Conservation (phyloP, 2,888 invertebrate genomes). For the Eustalomyia histrio region DNA sequence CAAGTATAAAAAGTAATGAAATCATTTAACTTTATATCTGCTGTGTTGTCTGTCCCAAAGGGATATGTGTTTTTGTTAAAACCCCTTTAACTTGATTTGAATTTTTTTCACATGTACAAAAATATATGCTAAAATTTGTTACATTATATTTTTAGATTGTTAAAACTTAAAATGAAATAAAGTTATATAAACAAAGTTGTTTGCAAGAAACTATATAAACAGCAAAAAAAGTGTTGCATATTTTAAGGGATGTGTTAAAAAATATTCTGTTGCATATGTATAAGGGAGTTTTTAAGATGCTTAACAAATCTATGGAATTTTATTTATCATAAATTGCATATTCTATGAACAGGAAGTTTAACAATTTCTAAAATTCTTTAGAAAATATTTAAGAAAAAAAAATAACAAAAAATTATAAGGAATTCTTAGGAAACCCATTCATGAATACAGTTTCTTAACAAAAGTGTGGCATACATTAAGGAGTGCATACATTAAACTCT, state of each 20-base stretch:
- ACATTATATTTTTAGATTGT: neutral
- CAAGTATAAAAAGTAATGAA: neutral
- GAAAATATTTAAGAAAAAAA: neutral
- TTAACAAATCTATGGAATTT: constrained; percentile 15
- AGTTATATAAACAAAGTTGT: neutral
- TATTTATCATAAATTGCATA: constrained; percentile 12
- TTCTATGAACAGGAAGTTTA: neutral
- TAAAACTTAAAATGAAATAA: neutral
- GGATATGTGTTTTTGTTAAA: neutral
- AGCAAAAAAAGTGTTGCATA: neutral
- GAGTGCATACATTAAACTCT: no score
- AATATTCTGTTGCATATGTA: neutral
- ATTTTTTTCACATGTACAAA: neutral
- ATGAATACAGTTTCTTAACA: no score
- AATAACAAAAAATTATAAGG: neutral
- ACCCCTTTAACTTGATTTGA: neutral
- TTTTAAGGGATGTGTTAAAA: neutral
- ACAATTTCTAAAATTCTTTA: neutral
- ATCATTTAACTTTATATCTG: neutral
- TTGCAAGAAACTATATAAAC: neutral
- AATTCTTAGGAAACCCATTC: neutral
- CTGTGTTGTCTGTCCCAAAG: neutral
- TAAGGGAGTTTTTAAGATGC: neutral
- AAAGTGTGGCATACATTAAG: neutral
- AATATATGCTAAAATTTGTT: neutral